These are phyloP conservation scores for Brachionus sp. DNA, from an alignment of 1,140 invertebrate genomes.

Conservation along the genomic window DNA sequence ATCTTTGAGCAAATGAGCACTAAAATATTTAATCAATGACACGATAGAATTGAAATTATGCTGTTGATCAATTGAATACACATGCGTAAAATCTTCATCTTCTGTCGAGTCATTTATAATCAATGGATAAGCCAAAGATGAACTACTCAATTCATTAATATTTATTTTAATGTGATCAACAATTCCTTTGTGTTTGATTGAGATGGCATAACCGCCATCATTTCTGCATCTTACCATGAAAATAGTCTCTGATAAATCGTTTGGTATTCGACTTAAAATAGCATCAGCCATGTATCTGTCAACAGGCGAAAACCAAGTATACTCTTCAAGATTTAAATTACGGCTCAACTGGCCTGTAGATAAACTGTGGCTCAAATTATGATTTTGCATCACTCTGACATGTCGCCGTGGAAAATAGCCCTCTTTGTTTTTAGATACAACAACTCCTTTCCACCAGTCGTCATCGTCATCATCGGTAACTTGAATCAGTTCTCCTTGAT, in stretches of 20 bases:
- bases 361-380: not conserved
- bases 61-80: constrained; percentile 42
- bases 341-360: not conserved
- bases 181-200: constrained; percentile 42
- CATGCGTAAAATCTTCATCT: not conserved
- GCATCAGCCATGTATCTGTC: constrained; percentile 22
- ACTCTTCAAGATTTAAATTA: not conserved
- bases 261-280: constrained; percentile 26
- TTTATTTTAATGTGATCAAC: constrained; percentile 46
- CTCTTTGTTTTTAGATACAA: constrained; percentile 9
- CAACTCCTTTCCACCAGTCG: constrained; percentile 42
- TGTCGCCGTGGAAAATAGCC: constrained; percentile 33
- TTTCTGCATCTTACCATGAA: constrained; percentile 39
- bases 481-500: constrained; percentile 29
- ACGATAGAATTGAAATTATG: constrained; percentile 38
- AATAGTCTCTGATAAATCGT: constrained; percentile 10
- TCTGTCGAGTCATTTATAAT: not conserved
- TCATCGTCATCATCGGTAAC: constrained; percentile 45
- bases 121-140: not conserved
- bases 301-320: constrained; percentile 36
- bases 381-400: not conserved
- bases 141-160: constrained; percentile 12
- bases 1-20: constrained; percentile 12
- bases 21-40: constrained; percentile 27
- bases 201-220: constrained; percentile 42